Percentiles rank a stretch among this genome's conserved stretches.
These are phyloP conservation scores for Deilephila elpenor DNA, from an alignment of 2,888 invertebrate genomes.

Conservation along the genomic window DNA sequence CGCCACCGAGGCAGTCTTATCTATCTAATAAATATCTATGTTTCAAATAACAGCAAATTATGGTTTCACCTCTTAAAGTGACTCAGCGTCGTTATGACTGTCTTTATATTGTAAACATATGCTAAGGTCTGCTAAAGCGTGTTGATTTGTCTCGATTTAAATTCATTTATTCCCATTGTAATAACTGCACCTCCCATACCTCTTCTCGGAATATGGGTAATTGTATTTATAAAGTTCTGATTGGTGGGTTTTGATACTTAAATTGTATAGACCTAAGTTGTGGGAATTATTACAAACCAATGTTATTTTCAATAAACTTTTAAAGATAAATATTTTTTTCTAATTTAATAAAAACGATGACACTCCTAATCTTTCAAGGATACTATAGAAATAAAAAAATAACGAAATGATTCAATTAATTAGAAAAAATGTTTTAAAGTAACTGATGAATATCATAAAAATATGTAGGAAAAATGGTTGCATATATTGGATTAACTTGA, in stretches of 20 bases:
- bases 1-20: no score
- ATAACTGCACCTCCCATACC: not conserved
- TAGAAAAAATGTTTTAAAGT: no score
- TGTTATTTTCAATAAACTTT: no score
- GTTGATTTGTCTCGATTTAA: not conserved
- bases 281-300: no score
- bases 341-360: no score
- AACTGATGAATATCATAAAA: no score
- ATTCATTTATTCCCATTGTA: slow-evolving; percentile 18
- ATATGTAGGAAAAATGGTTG: no score
- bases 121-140: not conserved
- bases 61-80: not conserved
- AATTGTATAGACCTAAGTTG: not conserved
- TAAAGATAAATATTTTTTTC: no score
- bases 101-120: slow-evolving; percentile 3
- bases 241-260: not conserved
- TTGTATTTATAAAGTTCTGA: not conserved
- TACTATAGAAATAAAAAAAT: no score
- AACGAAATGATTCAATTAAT: no score
- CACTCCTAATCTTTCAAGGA: no score
- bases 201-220: slow-evolving; percentile 17
- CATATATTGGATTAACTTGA: no score
- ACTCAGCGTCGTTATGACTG: not conserved
- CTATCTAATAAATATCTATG: not conserved
- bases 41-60: not conserved